Percentiles rank a stretch among this genome's conserved stretches.
These are phyloP conservation scores for Furcula furcula DNA, from an alignment of 2,888 invertebrate genomes.

Conservation along the genomic window DNA sequence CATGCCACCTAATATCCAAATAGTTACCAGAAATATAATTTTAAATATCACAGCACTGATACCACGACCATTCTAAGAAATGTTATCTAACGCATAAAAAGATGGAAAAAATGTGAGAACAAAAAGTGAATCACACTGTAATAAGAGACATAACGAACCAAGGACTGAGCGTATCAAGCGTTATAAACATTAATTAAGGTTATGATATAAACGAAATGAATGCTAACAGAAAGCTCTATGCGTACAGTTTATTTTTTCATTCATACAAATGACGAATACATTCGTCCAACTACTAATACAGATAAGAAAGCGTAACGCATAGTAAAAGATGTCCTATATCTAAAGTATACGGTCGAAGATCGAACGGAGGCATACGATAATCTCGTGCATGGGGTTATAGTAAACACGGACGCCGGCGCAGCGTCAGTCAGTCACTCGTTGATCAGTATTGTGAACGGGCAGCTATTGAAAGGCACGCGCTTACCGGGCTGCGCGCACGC, in stretches of 20 bases:
- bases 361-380: slow-evolving; percentile 46
- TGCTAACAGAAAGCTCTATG: slow-evolving; percentile 71
- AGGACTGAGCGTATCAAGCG: slow-evolving; percentile 52
- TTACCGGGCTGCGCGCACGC: slow-evolving; percentile 50
- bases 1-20: slow-evolving; percentile 32
- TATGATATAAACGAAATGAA: slow-evolving; percentile 69
- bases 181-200: slow-evolving; percentile 76
- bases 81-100: slow-evolving; percentile 22
- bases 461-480: slow-evolving; percentile 62
- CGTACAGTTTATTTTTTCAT: slow-evolving; percentile 74
- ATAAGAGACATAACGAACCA: slow-evolving; percentile 40
- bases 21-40: slow-evolving; percentile 24
- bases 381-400: slow-evolving; percentile 70
- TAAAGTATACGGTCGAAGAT: slow-evolving; percentile 33
- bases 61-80: slow-evolving; percentile 28
- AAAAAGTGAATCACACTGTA: slow-evolving; percentile 52
- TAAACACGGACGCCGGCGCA: slow-evolving; percentile 72
- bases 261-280: slow-evolving; percentile 78
- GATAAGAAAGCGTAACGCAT: slow-evolving; percentile 42
- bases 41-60: slow-evolving; percentile 13
- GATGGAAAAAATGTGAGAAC: slow-evolving; percentile 14
- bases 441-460: slow-evolving; percentile 59
- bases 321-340: slow-evolving; percentile 20
- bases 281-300: slow-evolving; percentile 73
- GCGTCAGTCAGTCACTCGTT: slow-evolving; percentile 50